Percentiles rank a stretch among this genome's conserved stretches.
Conservation (phyloP, 2,888 invertebrate genomes). For the Smittia sp. region DNA sequence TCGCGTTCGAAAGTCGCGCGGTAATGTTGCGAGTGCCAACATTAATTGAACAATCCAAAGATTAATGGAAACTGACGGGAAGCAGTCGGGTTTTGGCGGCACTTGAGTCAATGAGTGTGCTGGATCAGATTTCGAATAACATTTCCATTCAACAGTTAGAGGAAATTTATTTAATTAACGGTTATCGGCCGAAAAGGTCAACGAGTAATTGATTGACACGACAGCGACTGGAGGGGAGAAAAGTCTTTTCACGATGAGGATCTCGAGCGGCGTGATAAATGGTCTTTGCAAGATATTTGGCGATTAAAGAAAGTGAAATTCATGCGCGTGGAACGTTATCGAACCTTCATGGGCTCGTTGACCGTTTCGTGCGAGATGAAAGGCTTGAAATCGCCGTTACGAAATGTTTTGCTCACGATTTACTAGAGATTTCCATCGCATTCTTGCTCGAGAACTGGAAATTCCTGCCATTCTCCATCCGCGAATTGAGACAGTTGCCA, state of each 20-base stretch:
- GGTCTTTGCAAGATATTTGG: too few relatives aligned
- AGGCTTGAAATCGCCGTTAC: neutral
- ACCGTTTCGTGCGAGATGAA: neutral
- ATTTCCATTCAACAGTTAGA: neutral
- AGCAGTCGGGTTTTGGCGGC: neutral
- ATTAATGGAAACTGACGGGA: slow-evolving; percentile 1
- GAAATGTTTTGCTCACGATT: neutral
- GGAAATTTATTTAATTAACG: neutral
- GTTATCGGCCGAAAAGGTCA: neutral
- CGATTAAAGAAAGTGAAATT: too few relatives aligned
- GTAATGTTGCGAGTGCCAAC: neutral
- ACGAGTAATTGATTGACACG: neutral
- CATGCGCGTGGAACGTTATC: too few relatives aligned
- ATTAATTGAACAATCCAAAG: neutral
- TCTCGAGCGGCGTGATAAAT: too few relatives aligned
- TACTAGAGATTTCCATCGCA: neutral
- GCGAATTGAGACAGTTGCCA: neutral
- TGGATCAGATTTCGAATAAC: neutral
- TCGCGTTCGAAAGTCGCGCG: neutral
- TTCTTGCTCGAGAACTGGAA: slow-evolving; percentile 1
- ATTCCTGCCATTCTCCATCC: neutral
- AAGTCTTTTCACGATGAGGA: neutral
- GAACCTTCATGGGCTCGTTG: neutral
- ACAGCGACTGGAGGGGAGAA: neutral
- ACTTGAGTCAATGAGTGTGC: neutral